These are phyloP conservation scores for Siphlonurus alternatus DNA, from an alignment of 2,888 invertebrate species.

Conservation along the genomic window DNA sequence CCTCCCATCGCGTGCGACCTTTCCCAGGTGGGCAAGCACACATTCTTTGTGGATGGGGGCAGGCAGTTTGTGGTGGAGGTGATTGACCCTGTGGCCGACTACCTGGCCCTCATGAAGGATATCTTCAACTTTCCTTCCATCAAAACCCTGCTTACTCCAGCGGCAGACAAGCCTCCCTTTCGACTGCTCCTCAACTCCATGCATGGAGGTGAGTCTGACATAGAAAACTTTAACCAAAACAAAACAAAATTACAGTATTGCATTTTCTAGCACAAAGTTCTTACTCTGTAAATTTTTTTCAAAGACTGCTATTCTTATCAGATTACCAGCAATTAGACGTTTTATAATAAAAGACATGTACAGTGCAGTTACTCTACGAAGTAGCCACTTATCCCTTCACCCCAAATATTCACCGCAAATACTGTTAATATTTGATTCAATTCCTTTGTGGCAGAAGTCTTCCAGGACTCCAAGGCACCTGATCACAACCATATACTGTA, in stretches of 20 bases:
- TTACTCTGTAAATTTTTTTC: no score
- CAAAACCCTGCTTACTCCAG: conserved; percentile 51
- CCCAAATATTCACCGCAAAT: no score
- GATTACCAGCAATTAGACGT: no score
- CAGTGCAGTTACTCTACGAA: no score
- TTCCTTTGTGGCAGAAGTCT: no score
- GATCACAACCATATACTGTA: no score
- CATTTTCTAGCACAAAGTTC: no score
- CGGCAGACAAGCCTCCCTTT: conserved; percentile 46
- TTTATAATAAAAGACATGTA: no score
- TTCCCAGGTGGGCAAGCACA: conserved; percentile 46
- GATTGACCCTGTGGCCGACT: conserved; percentile 80
- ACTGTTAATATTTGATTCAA: no score
- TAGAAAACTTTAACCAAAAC: not conserved
- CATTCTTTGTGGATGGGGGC: conserved; percentile 36
- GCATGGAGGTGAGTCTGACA: conserved; percentile 68
- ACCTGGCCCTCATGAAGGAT: conserved; percentile 78
- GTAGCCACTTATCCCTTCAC: no score
- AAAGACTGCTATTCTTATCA: no score
- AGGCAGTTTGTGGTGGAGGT: conserved; percentile 65
- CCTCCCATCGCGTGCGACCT: conserved; percentile 62
- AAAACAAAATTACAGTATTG: not conserved
- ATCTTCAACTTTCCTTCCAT: conserved; percentile 89
- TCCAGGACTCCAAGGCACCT: no score
- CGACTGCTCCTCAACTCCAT: conserved; percentile 83